Percentiles rank a stretch among this genome's conserved stretches.
Evolutionary conservation across 2,888 invertebrate genomes (phyloP).

Genomic region (Andrena camellia): DNA sequence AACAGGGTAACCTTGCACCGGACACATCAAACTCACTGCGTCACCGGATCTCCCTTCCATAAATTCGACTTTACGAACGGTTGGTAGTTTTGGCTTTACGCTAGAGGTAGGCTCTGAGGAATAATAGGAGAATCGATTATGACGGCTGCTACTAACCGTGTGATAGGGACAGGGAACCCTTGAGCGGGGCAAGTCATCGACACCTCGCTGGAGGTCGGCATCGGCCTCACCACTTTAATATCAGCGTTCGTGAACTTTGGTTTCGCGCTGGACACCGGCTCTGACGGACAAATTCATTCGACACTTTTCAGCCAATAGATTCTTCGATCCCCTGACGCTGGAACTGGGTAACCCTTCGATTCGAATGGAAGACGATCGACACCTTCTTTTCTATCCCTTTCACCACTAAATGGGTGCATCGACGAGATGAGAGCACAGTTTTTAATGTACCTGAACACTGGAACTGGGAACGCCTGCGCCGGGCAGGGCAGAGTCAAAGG

Average conservation of each 20-base stretch:
- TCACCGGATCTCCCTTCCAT: constrained; percentile 75
- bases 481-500: constrained; percentile 89
- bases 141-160: constrained; percentile 79
- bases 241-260: constrained; percentile 89
- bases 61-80: constrained; percentile 83
- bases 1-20: constrained; percentile 92
- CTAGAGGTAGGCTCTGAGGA: constrained; percentile 81
- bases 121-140: constrained; percentile 48
- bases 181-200: constrained; percentile 87
- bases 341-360: constrained; percentile 58
- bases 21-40: constrained; percentile 87
- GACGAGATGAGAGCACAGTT: constrained; percentile 4
- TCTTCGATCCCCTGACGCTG: constrained; percentile 43
- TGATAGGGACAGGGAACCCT: constrained; percentile 86
- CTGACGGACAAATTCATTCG: constrained; percentile 81
- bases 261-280: constrained; percentile 90
- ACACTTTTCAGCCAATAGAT: neutral
- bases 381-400: neutral
- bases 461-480: constrained; percentile 89
- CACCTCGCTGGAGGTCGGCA: constrained; percentile 80
- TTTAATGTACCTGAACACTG: constrained; percentile 77
- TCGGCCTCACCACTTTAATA: constrained; percentile 83
- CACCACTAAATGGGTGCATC: neutral
- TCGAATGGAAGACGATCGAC: constrained; percentile 4
- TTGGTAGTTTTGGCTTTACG: constrained; percentile 81